Evolutionary conservation across 2,888 invertebrate genomes (phyloP).

Genomic region (Lycia hirtaria): DNA sequence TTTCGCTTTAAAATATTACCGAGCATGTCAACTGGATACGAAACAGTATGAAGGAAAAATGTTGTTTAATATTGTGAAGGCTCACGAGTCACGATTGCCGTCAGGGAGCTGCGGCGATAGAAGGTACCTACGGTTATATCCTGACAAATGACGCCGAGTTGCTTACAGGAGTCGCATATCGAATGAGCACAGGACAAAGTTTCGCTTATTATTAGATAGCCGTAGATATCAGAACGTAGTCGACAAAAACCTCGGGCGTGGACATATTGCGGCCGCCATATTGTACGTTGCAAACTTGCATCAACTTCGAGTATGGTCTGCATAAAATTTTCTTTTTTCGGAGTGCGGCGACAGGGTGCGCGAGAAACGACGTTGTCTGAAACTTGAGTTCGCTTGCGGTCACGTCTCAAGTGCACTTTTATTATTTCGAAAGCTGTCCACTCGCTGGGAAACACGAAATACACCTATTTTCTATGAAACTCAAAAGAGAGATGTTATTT

Average conservation of each 20-base stretch:
- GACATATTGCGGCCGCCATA: constrained; percentile 79
- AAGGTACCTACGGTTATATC: constrained; percentile 40
- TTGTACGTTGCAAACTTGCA: constrained; percentile 78
- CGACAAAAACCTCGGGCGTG: constrained; percentile 75
- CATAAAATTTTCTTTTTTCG: constrained; percentile 68
- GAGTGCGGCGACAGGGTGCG: constrained; percentile 42
- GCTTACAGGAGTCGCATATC: constrained; percentile 76
- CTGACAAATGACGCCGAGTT: constrained; percentile 68
- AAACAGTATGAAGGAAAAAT: constrained; percentile 28
- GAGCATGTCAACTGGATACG: constrained; percentile 32
- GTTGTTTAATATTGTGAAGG: constrained; percentile 38
- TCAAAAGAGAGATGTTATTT: constrained; percentile 3
- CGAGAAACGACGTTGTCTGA: constrained; percentile 47
- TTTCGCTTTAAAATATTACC: constrained; percentile 37
- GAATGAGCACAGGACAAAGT: constrained; percentile 77
- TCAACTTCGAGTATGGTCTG: constrained; percentile 65
- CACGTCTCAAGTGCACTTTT: constrained; percentile 58
- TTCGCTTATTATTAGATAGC: constrained; percentile 83
- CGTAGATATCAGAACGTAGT: constrained; percentile 78
- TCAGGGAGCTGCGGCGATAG: constrained; percentile 35
- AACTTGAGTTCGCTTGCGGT: constrained; percentile 53
- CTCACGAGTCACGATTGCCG: constrained; percentile 40
- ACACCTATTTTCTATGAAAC: constrained; percentile 13
- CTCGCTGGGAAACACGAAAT: constrained; percentile 17
- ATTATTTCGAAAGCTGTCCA: constrained; percentile 53